Conservation (phyloP, 1,140 invertebrate species). For the Scylla paramamosain region DNA sequence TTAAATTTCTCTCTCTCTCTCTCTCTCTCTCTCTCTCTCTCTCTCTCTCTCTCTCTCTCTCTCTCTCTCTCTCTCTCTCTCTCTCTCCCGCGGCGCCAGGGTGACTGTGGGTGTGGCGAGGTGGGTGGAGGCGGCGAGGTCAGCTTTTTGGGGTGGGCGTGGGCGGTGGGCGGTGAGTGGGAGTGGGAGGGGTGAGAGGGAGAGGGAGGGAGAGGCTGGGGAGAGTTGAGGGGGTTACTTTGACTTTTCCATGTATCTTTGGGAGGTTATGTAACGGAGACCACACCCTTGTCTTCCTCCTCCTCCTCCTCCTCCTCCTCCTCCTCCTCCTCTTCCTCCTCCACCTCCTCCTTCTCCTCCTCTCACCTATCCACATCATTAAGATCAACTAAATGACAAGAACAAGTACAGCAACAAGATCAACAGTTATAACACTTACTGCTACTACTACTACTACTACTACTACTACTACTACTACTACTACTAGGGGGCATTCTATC, state of each 20-base stretch:
- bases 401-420: background rate
- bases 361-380: background rate
- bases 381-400: background rate
- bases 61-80: constrained; percentile 20
- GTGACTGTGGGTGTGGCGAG: background rate
- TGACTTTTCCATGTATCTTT: constrained; percentile 23
- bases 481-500: too few relatives aligned
- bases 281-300: background rate
- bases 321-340: background rate
- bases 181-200: background rate
- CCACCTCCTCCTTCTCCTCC: background rate
- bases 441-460: constrained; percentile 1
- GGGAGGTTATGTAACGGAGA: background rate
- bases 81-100: background rate
- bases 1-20: background rate
- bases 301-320: constrained; percentile 18
- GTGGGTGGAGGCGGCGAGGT: background rate
- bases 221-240: background rate
- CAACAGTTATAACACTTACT: background rate
- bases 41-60: constrained; percentile 20
- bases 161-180: background rate
- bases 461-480: background rate
- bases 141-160: constrained; percentile 8
- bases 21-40: constrained; percentile 2
- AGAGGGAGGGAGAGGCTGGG: background rate